A percentile compares a stretch with the other conserved stretches of the same genome.
Evolutionary conservation across 2,888 invertebrate species (phyloP).

Genomic region (Epistrophe eligans): DNA sequence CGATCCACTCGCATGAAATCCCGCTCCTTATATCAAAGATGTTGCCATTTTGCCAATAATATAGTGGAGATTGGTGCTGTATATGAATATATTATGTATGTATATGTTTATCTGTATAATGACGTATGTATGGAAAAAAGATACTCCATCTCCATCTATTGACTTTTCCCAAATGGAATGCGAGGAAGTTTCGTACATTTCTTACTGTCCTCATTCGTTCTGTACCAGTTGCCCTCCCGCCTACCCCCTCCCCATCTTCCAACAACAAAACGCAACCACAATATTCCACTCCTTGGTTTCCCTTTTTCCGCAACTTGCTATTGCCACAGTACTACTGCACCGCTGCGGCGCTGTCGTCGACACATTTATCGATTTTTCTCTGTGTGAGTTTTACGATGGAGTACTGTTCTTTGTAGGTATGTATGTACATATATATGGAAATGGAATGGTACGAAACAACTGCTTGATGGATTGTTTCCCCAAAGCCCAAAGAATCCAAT

Average conservation of each 20-base stretch:
- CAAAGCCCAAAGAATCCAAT: conserved; percentile 59
- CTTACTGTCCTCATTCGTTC: conserved; percentile 68
- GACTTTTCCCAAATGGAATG: conserved; percentile 76
- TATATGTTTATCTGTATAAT: neutral
- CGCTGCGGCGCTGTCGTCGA: conserved; percentile 20
- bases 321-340: conserved; percentile 19
- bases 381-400: conserved; percentile 32
- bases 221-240: conserved; percentile 37
- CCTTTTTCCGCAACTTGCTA: conserved; percentile 62
- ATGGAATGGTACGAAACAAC: conserved; percentile 4
- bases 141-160: conserved; percentile 64
- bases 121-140: conserved; percentile 17
- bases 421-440: too few species aligned
- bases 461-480: conserved; percentile 12
- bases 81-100: neutral
- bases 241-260: neutral
- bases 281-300: conserved; percentile 50
- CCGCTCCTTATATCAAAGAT: neutral
- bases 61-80: neutral
- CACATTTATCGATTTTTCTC: conserved; percentile 59
- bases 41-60: conserved; percentile 24
- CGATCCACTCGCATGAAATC: neutral
- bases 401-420: neutral
- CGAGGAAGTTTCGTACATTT: conserved; percentile 66
- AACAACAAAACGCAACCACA: neutral